These are phyloP conservation scores for Blastomussa wellsi DNA, from an alignment of 92 coral and sea anemone genomes.

Conservation along the genomic window DNA sequence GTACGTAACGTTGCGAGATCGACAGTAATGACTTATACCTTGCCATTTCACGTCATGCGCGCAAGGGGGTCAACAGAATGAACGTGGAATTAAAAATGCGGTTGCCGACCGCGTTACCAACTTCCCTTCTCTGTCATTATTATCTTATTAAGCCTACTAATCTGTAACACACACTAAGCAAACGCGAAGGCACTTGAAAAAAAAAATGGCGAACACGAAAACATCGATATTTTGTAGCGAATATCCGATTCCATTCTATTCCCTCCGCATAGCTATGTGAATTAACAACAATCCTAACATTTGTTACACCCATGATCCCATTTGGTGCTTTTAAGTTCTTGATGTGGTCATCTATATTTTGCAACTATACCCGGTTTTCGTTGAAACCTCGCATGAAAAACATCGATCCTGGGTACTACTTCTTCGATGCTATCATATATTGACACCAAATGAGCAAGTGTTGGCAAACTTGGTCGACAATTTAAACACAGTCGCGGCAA, in stretches of 20 bases:
- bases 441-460: background rate
- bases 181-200: background rate
- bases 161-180: background rate
- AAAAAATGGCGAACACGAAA: background rate
- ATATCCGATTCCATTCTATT: background rate
- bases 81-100: background rate
- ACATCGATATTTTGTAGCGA: too few relatives aligned
- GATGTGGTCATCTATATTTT: background rate
- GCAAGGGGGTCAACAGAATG: background rate
- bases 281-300: background rate
- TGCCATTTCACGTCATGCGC: background rate
- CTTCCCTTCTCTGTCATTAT: background rate
- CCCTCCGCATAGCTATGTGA: background rate
- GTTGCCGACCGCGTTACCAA: background rate
- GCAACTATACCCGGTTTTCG: background rate
- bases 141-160: background rate
- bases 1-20: background rate
- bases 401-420: background rate
- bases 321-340: background rate
- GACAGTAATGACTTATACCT: background rate
- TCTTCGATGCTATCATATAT: background rate
- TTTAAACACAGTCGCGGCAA: background rate
- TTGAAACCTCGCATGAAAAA: background rate
- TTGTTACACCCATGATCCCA: too few relatives aligned
- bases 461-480: background rate